A percentile compares a stretch with the other conserved stretches of the same genome.
Evolutionary conservation across 2,888 invertebrate species (phyloP).

Genomic region (Spatulosminthurus flaviceps): DNA sequence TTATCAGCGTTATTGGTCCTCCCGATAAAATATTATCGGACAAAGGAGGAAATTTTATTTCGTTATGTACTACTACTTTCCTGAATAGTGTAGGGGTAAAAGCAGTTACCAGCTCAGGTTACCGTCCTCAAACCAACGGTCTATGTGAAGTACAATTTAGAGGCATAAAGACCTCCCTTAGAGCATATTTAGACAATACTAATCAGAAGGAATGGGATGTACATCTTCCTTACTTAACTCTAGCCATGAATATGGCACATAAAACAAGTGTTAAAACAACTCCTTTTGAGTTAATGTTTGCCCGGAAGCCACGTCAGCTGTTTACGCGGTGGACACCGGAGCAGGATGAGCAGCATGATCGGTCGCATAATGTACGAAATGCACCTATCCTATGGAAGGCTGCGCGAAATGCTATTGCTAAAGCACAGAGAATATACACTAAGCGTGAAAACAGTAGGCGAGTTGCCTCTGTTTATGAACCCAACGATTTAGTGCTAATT

Average conservation of each 20-base stretch:
- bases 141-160: background rate
- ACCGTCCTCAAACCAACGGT: slow-evolving; percentile 7
- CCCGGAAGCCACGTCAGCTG: background rate
- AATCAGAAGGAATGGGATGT: background rate
- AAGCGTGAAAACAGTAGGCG: background rate
- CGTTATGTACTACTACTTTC: background rate
- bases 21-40: background rate
- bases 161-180: background rate
- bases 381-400: background rate
- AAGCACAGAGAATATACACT: slow-evolving; percentile 21
- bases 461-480: background rate
- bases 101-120: background rate
- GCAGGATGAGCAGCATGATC: too few species aligned
- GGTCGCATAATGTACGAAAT: too few species aligned
- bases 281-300: slow-evolving; percentile 33
- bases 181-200: background rate
- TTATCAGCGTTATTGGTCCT: background rate
- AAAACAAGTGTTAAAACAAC: background rate
- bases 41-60: slow-evolving; percentile 12
- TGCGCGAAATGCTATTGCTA: background rate
- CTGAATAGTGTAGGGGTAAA: background rate
- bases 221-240: slow-evolving; percentile 4
- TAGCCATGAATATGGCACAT: slow-evolving; percentile 10
- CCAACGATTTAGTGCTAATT: slow-evolving; percentile 9
- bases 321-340: too few species aligned